Base-by-base conservation (phyloP, 2,888 invertebrate species). In the Lasioglossum leucozonium region DNA sequence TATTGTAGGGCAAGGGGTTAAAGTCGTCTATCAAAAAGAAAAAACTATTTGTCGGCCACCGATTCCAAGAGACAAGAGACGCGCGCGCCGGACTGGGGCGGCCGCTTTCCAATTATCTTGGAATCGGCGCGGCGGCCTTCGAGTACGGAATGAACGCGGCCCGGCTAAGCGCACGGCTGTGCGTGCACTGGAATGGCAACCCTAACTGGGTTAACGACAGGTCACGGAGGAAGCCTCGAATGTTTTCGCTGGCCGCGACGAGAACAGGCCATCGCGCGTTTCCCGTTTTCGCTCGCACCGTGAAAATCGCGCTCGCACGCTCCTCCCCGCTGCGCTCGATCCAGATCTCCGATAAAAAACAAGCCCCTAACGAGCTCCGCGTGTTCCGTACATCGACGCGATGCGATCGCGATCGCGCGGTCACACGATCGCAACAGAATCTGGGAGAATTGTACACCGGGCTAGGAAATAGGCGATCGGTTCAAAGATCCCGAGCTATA, bases 191-290 rank as follows among this genome's bases (percentile, higher is more conserved):
- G 85, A 88, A 85, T 78, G 86, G 77, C 84, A 81, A 80, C 72
- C 58, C 87, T 92, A 93, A 92, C 92, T 92, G 88, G 92, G 92
- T 92, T 92, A 92, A 91, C 88, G 88, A 89, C 91, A 83, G 90
- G 90, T 92, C 90, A 86, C 77, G 88, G 91, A 91, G 88, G 91
- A 91, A 92, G 89, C 91, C 91, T 91, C 90, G 83, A 79, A 91
- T 86, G 90, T 90, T 92, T 91, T 89, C 85, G 74, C 78, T 73
- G 71, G 84, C 55, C 77, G 44, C 62, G 67, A 62, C 72, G 82
- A 77, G 67, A 87, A 79, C 65, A 37, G 42, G 37, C 81, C 73
- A 71, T 72, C 74, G 82, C 74, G 82, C 72, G 72, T 55, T 76
- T 37, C 65, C 62, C 65, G 11, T 34, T 47, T 16, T 51, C 11